These are phyloP conservation scores for Alauda arvensis DNA, from an alignment of 2,797 vertebrate species.

Conservation along the genomic window DNA sequence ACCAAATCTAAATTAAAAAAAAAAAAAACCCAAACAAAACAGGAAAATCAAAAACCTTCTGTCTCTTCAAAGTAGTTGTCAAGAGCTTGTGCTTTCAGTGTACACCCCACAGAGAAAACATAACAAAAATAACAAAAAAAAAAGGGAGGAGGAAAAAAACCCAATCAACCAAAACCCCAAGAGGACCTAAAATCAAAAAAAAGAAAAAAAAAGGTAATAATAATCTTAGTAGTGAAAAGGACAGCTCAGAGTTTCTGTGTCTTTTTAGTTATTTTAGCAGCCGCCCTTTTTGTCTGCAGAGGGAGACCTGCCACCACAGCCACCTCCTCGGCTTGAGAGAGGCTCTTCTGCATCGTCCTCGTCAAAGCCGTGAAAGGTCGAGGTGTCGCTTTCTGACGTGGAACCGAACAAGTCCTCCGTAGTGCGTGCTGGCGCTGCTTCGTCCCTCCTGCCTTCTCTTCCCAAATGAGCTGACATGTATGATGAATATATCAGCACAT, in stretches of 20 bases:
- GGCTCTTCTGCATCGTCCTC: constrained; percentile 94
- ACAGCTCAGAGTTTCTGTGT: constrained; percentile 67
- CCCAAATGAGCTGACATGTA: constrained; percentile 86
- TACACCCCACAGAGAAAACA: constrained; percentile 39
- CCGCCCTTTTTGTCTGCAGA: constrained; percentile 84
- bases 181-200: constrained; percentile 56
- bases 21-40: background rate
- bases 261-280: constrained; percentile 72
- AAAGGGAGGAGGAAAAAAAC: background rate
- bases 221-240: constrained; percentile 66
- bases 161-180: background rate
- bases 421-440: constrained; percentile 76
- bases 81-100: constrained; percentile 73
- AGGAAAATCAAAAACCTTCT: constrained; percentile 50
- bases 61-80: constrained; percentile 46
- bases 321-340: constrained; percentile 81
- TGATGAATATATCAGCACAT: constrained; percentile 86
- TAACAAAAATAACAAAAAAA: constrained; percentile 1
- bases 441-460: constrained; percentile 89
- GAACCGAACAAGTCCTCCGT: constrained; percentile 97
- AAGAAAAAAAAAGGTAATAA: constrained; percentile 32
- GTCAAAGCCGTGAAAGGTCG: constrained; percentile 97
- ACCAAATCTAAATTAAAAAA: background rate
- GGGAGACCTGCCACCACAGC: constrained; percentile 82
- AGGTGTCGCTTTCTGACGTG: constrained; percentile 97